Evolutionary conservation across 2,113 vertebrate species (phyloP).

Genomic region (Pituophis catenifer): DNA sequence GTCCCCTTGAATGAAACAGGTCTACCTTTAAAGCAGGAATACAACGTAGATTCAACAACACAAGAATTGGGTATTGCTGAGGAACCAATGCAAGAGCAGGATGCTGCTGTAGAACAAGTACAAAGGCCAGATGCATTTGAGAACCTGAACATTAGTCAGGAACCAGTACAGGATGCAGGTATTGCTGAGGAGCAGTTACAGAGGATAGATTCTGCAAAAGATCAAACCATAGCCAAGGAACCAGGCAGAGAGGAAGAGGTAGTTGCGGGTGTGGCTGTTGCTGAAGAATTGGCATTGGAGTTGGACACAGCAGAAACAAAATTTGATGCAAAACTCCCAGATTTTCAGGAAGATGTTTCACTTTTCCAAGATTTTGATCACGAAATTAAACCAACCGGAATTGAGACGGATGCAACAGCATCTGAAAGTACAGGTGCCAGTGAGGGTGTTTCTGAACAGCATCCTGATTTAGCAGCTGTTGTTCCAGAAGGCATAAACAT

Average conservation of each 20-base stretch:
- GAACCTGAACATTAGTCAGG: not conserved
- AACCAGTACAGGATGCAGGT: not conserved
- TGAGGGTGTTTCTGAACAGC: not conserved
- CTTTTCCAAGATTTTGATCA: not conserved
- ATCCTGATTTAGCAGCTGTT: not conserved
- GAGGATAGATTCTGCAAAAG: not conserved
- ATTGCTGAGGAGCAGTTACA: not conserved
- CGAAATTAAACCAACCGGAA: not conserved
- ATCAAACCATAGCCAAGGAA: not conserved
- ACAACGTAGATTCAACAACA: constrained; percentile 8
- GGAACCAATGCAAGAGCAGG: not conserved
- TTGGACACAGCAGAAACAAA: not conserved
- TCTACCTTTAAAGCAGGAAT: not conserved
- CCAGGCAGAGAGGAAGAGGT: not conserved
- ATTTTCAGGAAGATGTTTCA: not conserved
- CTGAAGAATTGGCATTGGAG: not conserved
- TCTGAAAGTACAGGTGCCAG: not conserved
- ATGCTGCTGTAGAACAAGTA: not conserved
- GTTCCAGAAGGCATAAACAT: constrained; percentile 10
- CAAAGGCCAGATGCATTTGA: not conserved
- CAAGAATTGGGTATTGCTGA: not conserved
- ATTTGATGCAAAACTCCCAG: not conserved
- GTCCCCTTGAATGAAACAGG: not conserved
- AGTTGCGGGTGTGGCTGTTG: not conserved
- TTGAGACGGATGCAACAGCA: not conserved